Conservation (phyloP, 2,888 invertebrate genomes). For the Oligia fasciuncula region DNA sequence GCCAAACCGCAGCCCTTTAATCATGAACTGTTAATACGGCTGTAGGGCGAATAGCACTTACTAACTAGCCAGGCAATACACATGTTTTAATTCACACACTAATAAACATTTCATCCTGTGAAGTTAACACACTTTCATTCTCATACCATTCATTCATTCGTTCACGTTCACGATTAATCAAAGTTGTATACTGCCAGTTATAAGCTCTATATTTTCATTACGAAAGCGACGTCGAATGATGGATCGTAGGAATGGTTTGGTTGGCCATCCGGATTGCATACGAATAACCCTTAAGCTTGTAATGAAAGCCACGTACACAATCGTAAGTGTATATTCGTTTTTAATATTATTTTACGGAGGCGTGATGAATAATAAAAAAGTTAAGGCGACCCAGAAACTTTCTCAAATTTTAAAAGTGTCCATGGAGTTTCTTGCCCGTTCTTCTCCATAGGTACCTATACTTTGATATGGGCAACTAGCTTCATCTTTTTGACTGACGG, state of each 20-base stretch:
- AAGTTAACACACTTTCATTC: constrained; percentile 14
- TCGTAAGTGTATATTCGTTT: not conserved
- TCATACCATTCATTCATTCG: not conserved
- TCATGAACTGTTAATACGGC: constrained; percentile 6
- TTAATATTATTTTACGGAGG: not conserved
- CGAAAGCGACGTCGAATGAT: constrained; percentile 7
- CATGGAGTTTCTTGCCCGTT: no score
- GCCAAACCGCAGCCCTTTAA: constrained; percentile 18
- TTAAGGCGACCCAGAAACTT: not conserved
- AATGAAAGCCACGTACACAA: not conserved
- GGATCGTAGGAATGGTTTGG: constrained; percentile 3
- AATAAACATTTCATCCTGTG: constrained; percentile 18
- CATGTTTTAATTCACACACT: constrained; percentile 11
- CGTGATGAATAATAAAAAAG: constrained; percentile 7
- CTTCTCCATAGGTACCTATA: no score
- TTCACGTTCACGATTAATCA: constrained; percentile 10
- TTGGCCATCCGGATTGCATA: constrained; percentile 11
- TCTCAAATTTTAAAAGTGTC: no score
- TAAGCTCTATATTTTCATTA: constrained; percentile 23
- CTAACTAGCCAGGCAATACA: not conserved
- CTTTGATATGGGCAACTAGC: no score
- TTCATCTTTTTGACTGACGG: no score
- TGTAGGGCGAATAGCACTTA: not conserved
- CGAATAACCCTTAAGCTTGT: constrained; percentile 8
- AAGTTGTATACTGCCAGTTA: constrained; percentile 5